A percentile compares a stretch with the other conserved stretches of the same genome.
phyloP scores from a whole-genome alignment of 2,113 vertebrate species.

The Macrotis lagotis region DNA sequence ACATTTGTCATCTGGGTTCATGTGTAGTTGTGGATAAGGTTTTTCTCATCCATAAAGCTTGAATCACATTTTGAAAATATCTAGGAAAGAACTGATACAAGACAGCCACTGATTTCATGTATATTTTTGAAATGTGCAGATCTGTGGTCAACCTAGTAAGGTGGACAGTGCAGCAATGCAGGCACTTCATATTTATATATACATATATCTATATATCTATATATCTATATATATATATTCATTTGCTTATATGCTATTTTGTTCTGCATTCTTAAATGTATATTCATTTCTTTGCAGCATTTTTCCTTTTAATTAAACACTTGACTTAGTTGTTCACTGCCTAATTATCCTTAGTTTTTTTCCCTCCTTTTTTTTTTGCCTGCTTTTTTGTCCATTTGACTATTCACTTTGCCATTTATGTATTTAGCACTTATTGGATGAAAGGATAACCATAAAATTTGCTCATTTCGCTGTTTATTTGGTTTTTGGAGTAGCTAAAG shows the following conservation, averaged over 20 bases:
- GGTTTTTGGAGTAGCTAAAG: not conserved
- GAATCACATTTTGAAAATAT: not conserved
- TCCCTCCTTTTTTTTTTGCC: not conserved
- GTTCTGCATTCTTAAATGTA: not conserved
- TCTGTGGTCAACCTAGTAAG: not conserved
- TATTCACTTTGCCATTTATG: not conserved
- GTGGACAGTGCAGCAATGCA: not conserved
- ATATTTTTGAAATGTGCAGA: not conserved
- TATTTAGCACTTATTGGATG: not conserved
- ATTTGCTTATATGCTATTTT: not conserved
- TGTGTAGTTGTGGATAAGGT: not conserved
- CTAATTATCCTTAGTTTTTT: not conserved
- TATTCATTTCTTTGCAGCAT: not conserved
- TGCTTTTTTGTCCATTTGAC: not conserved
- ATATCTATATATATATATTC: no score
- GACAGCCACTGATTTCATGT: not conserved
- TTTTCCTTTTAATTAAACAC: not conserved
- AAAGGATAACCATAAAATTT: not conserved
- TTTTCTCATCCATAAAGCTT: not conserved
- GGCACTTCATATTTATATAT: no score
- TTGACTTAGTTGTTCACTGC: not conserved
- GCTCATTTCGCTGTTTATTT: not conserved
- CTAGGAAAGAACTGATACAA: not conserved
- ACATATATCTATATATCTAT: no score
- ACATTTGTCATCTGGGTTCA: not conserved